These are phyloP conservation scores for Lepidocyrtinus sp. DNA, from an alignment of 2,888 invertebrate species.

Conservation along the genomic window DNA sequence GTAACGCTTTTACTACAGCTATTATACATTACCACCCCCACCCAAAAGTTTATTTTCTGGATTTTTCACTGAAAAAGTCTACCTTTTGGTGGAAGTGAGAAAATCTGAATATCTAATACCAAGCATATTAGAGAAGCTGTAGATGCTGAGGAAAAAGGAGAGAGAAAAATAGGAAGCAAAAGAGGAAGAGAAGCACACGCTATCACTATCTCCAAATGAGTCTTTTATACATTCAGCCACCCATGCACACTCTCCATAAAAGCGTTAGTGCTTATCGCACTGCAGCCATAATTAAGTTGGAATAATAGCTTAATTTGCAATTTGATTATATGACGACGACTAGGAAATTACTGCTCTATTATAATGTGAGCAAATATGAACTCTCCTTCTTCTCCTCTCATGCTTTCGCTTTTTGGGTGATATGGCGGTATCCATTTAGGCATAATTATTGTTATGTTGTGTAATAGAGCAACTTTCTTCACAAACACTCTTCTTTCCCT, in stretches of 20 bases:
- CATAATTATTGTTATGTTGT: constrained; percentile 14
- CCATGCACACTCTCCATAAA: constrained; percentile 53
- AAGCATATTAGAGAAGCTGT: constrained; percentile 7
- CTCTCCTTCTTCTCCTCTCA: constrained; percentile 31
- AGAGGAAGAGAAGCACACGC: constrained; percentile 15
- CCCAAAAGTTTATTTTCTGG: constrained; percentile 4
- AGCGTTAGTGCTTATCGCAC: constrained; percentile 64
- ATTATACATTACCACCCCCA: constrained; percentile 4
- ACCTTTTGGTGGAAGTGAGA: too few relatives aligned
- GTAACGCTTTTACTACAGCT: constrained; percentile 41
- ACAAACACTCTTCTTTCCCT: constrained; percentile 16
- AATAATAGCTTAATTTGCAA: constrained; percentile 70
- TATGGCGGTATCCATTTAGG: constrained; percentile 21
- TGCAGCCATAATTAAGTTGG: constrained; percentile 70
- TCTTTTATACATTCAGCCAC: constrained; percentile 38
- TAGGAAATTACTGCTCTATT: constrained; percentile 65
- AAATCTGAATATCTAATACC: background rate
- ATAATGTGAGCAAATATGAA: constrained; percentile 61
- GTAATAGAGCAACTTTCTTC: constrained; percentile 31
- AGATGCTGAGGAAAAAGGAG: background rate
- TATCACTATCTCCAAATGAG: constrained; percentile 32
- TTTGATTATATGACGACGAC: constrained; percentile 68
- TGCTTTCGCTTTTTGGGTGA: constrained; percentile 6
- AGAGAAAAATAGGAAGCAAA: constrained; percentile 10
- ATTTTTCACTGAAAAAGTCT: too few relatives aligned